Conservation (phyloP, 2,797 vertebrate genomes). For the Euthynnus affinis region DNA sequence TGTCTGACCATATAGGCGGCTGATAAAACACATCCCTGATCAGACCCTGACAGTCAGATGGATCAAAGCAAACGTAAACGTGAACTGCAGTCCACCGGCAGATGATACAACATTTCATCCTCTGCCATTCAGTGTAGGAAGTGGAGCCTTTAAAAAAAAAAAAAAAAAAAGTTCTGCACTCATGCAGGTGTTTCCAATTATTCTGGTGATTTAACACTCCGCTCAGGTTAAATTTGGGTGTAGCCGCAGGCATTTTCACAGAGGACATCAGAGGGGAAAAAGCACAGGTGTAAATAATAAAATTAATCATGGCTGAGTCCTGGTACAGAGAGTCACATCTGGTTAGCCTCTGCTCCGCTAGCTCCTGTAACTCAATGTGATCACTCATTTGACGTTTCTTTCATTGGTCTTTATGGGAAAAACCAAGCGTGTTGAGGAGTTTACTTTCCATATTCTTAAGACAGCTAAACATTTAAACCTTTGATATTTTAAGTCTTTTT, state of each 20-base stretch:
- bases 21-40: conserved; percentile 14
- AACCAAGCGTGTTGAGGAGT: too few species aligned
- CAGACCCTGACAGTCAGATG: not conserved
- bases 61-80: not conserved
- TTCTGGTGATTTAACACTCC: not conserved
- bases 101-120: not conserved
- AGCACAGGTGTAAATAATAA: not conserved
- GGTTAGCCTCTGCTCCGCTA: too few species aligned
- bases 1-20: conserved; percentile 4
- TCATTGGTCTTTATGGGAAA: too few species aligned
- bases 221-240: not conserved
- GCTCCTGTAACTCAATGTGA: too few species aligned
- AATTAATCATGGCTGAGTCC: not conserved
- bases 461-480: too few species aligned
- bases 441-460: too few species aligned
- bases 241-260: not conserved
- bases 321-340: too few species aligned
- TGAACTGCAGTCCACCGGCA: not conserved
- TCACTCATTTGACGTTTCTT: too few species aligned
- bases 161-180: not conserved
- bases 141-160: not conserved
- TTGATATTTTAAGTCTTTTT: too few species aligned
- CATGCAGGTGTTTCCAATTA: not conserved
- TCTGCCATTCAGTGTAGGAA: not conserved
- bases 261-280: not conserved